Evolutionary conservation across 1,140 invertebrate genomes (phyloP).

Genomic region (Aphaenogaster rudis): DNA sequence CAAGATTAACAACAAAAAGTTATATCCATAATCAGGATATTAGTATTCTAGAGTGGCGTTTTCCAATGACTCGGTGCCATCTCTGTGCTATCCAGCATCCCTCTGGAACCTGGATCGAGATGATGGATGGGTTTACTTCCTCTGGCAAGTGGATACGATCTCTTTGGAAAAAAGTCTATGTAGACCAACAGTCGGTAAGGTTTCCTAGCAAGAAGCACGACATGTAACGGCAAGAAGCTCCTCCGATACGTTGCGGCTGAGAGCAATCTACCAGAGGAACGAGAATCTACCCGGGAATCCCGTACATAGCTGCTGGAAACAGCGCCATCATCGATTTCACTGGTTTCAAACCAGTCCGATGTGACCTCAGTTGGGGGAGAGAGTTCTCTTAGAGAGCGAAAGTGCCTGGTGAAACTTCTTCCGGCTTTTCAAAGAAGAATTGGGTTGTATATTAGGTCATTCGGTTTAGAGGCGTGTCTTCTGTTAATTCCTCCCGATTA

Average conservation of each 20-base stretch:
- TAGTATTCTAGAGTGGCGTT: constrained; percentile 44
- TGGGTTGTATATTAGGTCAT: not conserved
- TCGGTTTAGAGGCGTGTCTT: not conserved
- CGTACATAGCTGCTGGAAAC: constrained; percentile 5
- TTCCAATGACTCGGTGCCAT: constrained; percentile 58
- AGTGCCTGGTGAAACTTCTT: constrained; percentile 65
- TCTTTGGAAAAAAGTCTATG: constrained; percentile 39
- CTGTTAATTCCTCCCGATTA: not conserved
- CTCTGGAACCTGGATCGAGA: not conserved
- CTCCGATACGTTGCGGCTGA: constrained; percentile 59
- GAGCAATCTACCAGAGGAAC: constrained; percentile 48
- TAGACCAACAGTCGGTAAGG: constrained; percentile 72
- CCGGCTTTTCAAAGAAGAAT: constrained; percentile 35
- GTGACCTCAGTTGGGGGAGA: constrained; percentile 20
- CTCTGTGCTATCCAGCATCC: constrained; percentile 50
- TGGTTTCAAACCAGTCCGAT: not conserved
- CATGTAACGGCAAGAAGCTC: constrained; percentile 57
- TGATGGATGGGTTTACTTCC: constrained; percentile 48
- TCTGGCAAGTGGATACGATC: constrained; percentile 14
- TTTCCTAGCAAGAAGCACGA: constrained; percentile 42
- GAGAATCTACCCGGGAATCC: constrained; percentile 9
- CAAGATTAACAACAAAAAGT: not conserved
- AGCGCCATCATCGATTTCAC: constrained; percentile 68
- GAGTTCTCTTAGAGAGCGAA: constrained; percentile 51
- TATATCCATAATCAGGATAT: constrained; percentile 5